These are phyloP conservation scores for Muntiacus muntjak DNA, from an alignment of 2,113 vertebrate species.

Conservation along the genomic window DNA sequence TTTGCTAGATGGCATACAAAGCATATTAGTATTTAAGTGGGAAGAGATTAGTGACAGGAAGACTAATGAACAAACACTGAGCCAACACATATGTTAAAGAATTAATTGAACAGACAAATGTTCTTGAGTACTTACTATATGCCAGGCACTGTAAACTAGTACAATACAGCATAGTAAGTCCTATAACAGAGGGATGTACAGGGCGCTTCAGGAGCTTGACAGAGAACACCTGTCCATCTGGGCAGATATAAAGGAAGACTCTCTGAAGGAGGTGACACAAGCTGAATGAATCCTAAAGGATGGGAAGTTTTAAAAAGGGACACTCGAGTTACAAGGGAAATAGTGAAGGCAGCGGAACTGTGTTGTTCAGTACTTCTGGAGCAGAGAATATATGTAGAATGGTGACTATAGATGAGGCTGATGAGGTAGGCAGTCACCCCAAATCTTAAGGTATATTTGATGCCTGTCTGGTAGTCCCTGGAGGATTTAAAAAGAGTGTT, in stretches of 20 bases:
- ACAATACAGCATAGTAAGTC: not conserved
- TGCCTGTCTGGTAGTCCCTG: not conserved
- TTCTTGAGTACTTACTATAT: not conserved
- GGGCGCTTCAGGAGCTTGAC: not conserved
- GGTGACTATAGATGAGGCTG: not conserved
- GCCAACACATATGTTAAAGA: not conserved
- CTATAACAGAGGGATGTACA: not conserved
- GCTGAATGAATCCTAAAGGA: not conserved
- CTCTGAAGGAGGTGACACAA: not conserved
- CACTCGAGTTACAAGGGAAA: not conserved
- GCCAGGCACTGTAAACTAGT: not conserved
- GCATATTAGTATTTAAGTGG: not conserved
- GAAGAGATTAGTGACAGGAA: not conserved
- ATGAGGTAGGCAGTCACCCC: not conserved
- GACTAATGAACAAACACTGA: not conserved
- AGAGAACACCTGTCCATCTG: not conserved
- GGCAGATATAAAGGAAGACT: not conserved
- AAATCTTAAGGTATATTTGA: not conserved
- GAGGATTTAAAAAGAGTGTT: not conserved
- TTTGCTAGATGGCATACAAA: not conserved
- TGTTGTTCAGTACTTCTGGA: not conserved
- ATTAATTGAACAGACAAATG: constrained; percentile 10
- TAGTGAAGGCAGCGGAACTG: not conserved
- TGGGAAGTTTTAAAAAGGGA: not conserved
- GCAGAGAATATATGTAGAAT: not conserved